Percentiles rank a stretch among this genome's conserved stretches.
Conservation (phyloP, 1,140 invertebrate genomes). For the Calycopis cecrops region DNA sequence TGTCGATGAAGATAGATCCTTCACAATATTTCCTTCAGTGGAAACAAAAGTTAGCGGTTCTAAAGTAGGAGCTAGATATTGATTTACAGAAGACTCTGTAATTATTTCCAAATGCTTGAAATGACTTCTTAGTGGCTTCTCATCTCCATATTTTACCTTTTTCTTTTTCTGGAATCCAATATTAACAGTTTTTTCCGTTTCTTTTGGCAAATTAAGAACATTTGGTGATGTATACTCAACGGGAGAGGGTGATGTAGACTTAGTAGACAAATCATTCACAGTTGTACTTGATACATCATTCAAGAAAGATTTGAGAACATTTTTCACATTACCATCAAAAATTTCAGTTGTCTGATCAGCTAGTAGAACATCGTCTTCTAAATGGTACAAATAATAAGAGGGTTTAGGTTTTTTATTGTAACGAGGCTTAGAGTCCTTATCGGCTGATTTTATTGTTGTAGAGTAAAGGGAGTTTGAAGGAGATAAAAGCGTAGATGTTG, state of each 20-base stretch:
- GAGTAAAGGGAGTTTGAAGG: conserved; percentile 31
- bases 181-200: conserved; percentile 48
- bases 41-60: neutral
- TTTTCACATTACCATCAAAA: conserved; percentile 53
- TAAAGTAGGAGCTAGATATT: conserved; percentile 16
- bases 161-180: conserved; percentile 60
- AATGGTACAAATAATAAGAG: conserved; percentile 52
- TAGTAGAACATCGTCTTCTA: conserved; percentile 47
- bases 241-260: conserved; percentile 34
- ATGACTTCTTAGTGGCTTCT: conserved; percentile 43
- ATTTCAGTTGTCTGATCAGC: conserved; percentile 62
- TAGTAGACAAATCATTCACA: conserved; percentile 22
- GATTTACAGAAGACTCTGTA: conserved; percentile 39
- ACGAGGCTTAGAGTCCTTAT: conserved; percentile 25
- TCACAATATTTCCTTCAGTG: neutral
- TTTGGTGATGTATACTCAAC: conserved; percentile 33
- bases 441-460: conserved; percentile 30
- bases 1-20: conserved; percentile 13
- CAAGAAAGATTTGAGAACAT: conserved; percentile 57
- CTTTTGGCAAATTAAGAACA: conserved; percentile 22
- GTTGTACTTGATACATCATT: conserved; percentile 31
- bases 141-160: conserved; percentile 34
- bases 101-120: conserved; percentile 52
- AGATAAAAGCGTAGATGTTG: conserved; percentile 34
- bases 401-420: conserved; percentile 35